Percentiles rank a stretch among this genome's conserved stretches.
Evolutionary conservation across 37 sponge, comb jelly and placozoan genomes (phyloP).

Genomic region (Chondrilla cf. caribensis): DNA sequence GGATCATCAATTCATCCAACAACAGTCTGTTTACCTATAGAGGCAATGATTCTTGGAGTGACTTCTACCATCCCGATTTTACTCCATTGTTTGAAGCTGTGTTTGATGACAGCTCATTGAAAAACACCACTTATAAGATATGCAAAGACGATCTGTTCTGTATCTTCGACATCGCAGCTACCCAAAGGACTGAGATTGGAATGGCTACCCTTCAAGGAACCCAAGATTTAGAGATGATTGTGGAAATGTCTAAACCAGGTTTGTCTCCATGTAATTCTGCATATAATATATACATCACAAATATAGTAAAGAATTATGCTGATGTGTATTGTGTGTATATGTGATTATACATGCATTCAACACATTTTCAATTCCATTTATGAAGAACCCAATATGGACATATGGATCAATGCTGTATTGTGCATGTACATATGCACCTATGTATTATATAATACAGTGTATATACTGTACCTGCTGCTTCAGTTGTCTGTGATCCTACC

Average conservation of each 20-base stretch:
- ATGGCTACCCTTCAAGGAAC: slow-evolving; percentile 38
- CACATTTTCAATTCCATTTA: no score
- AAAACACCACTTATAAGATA: slow-evolving; percentile 34
- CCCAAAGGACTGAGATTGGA: slow-evolving; percentile 45
- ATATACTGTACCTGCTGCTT: background rate
- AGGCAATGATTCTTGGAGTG: slow-evolving; percentile 38
- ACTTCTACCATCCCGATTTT: slow-evolving; percentile 47
- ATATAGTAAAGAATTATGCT: background rate
- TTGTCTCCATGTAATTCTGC: background rate
- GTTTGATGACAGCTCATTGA: slow-evolving; percentile 30
- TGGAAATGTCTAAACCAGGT: slow-evolving; percentile 53
- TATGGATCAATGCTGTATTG: no score
- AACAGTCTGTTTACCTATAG: slow-evolving; percentile 53
- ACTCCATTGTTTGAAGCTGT: slow-evolving; percentile 43
- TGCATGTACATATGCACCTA: no score
- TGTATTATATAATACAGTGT: background rate
- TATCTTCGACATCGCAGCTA: slow-evolving; percentile 63
- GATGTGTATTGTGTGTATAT: background rate
- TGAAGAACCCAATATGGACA: no score
- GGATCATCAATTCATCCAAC: no score
- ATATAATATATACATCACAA: background rate
- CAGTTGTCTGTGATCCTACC: slow-evolving; percentile 50
- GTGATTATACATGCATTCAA: no score
- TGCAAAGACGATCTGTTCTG: slow-evolving; percentile 55
- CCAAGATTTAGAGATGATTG: slow-evolving; percentile 20